A percentile compares a stretch with the other conserved stretches of the same genome.
Conservation (phyloP, 2,888 invertebrate species). For the Noctua pronuba region DNA sequence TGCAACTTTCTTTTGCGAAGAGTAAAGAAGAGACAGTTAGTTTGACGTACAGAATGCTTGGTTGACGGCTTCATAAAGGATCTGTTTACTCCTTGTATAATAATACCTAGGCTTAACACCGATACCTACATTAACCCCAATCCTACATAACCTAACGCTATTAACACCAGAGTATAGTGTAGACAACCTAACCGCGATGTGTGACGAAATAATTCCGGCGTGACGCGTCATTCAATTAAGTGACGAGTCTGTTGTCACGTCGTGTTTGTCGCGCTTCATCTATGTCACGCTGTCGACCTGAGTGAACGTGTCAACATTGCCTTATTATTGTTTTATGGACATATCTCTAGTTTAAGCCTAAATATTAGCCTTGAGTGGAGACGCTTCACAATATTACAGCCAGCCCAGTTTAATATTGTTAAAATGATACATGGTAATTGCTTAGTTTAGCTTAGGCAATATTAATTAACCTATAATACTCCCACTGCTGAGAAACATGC, state of each 20-base stretch:
- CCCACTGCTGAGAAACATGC: no score
- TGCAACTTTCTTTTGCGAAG: not conserved
- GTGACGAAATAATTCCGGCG: constrained; percentile 62
- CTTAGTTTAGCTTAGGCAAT: not conserved
- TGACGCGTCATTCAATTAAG: constrained; percentile 64
- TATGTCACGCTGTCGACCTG: constrained; percentile 48
- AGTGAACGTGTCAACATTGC: constrained; percentile 35
- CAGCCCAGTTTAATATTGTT: not conserved
- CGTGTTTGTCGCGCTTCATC: constrained; percentile 57
- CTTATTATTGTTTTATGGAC: constrained; percentile 47
- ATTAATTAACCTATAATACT: no score
- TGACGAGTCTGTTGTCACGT: constrained; percentile 60
- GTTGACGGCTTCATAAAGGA: not conserved
- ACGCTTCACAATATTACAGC: not conserved
- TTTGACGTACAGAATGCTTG: not conserved
- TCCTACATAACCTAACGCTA: constrained; percentile 8
- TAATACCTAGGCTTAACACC: not conserved
- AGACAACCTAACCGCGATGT: constrained; percentile 56
- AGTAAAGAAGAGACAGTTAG: not conserved
- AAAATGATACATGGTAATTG: not conserved
- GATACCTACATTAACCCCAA: constrained; percentile 2
- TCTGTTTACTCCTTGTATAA: not conserved
- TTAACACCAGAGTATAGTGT: constrained; percentile 18
- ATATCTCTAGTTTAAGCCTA: constrained; percentile 22
- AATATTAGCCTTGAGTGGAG: not conserved